Conservation (phyloP, 2,888 invertebrate genomes). For the Acronicta aceris region DNA sequence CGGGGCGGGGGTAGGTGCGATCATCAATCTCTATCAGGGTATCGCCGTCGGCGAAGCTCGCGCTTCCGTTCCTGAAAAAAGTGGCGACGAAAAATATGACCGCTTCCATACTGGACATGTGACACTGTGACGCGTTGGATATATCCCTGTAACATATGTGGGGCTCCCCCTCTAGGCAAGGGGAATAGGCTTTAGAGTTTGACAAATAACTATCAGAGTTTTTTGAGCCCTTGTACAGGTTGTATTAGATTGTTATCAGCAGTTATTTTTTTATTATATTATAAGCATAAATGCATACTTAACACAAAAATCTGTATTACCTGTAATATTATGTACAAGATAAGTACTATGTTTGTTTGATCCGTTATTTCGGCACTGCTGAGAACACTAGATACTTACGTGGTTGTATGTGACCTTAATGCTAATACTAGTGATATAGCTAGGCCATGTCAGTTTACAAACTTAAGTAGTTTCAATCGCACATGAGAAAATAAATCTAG, state of each 20-base stretch:
- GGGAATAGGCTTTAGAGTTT: conserved; percentile 27
- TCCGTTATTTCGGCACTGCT: no score
- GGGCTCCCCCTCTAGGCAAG: conserved; percentile 22
- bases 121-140: conserved; percentile 57
- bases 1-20: conserved; percentile 61
- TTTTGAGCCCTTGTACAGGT: neutral
- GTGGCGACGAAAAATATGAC: conserved; percentile 80
- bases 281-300: no score
- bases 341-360: no score
- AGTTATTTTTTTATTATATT: no score
- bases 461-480: no score
- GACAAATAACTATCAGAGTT: conserved; percentile 26
- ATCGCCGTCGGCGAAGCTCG: conserved; percentile 70
- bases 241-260: neutral
- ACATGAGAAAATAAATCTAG: no score
- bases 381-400: no score
- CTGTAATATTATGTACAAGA: no score
- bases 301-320: no score
- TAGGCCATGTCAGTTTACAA: no score
- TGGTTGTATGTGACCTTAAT: no score
- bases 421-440: no score
- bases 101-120: conserved; percentile 70
- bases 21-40: conserved; percentile 88
- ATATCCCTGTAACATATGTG: conserved; percentile 45
- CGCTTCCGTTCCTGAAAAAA: conserved; percentile 75